These are phyloP conservation scores for Lumbricus terrestris DNA, from an alignment of 2,888 invertebrate species.

Conservation along the genomic window DNA sequence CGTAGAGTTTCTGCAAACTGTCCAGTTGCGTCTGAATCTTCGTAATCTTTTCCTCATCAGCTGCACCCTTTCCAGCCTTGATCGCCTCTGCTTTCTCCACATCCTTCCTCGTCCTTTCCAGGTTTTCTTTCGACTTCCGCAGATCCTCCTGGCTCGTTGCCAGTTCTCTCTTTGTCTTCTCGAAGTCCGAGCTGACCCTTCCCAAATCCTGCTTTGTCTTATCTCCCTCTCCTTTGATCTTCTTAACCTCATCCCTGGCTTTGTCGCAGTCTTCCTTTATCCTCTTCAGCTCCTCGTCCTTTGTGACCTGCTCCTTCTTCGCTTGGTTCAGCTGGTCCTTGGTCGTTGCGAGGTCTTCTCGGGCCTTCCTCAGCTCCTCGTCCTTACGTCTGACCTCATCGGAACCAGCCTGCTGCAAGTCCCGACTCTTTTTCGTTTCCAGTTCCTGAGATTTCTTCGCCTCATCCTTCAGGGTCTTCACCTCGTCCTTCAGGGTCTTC, in stretches of 20 bases:
- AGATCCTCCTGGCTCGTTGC: slow-evolving; percentile 18
- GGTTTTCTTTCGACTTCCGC: slow-evolving; percentile 18
- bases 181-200: not conserved
- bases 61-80: not conserved
- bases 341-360: slow-evolving; percentile 9
- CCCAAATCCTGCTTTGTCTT: not conserved
- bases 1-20: slow-evolving; percentile 16
- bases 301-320: slow-evolving; percentile 19
- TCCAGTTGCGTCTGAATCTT: slow-evolving; percentile 18
- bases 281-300: not conserved
- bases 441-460: slow-evolving; percentile 16
- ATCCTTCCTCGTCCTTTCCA: slow-evolving; percentile 11
- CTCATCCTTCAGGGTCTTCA: slow-evolving; percentile 15
- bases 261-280: not conserved
- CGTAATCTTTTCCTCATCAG: not conserved
- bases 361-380: slow-evolving; percentile 21
- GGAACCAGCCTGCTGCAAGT: not conserved
- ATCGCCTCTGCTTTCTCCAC: not conserved
- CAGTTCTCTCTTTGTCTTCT: slow-evolving; percentile 8
- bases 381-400: slow-evolving; percentile 4
- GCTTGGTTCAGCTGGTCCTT: slow-evolving; percentile 20
- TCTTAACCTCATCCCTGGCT: slow-evolving; percentile 6
- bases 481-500: slow-evolving; percentile 27
- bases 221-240: not conserved
- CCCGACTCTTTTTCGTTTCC: slow-evolving; percentile 8